A percentile compares a stretch with the other conserved stretches of the same genome.
Conservation (phyloP, 2,113 vertebrate species). For the Desmodus rotundus region DNA sequence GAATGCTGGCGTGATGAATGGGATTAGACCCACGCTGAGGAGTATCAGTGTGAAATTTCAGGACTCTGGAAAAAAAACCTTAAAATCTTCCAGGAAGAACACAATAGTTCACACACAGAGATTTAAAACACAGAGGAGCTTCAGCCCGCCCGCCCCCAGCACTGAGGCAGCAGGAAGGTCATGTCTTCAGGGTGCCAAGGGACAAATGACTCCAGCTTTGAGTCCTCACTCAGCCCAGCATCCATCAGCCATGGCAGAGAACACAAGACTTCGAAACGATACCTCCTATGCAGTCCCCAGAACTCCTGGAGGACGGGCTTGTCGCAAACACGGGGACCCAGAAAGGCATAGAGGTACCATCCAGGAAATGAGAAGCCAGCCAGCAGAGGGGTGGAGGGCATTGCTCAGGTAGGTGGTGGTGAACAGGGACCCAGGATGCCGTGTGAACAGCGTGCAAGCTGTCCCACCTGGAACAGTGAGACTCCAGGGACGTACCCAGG, state of each 20-base stretch:
- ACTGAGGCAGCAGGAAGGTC: fast-evolving
- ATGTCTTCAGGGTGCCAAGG: fast-evolving
- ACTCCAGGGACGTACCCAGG: neutral
- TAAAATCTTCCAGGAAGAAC: neutral
- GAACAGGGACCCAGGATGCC: neutral
- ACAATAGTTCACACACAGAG: neutral
- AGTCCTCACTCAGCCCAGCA: neutral
- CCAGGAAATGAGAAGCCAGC: neutral
- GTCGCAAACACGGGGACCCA: neutral
- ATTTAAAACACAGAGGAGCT: no score
- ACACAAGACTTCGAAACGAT: fast-evolving
- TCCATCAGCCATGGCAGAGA: fast-evolving
- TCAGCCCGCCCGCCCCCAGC: no score
- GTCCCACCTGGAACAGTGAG: neutral
- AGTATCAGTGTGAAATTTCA: neutral
- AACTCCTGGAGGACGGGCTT: neutral
- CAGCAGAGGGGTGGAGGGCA: neutral
- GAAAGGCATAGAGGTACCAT: neutral
- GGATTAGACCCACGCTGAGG: neutral
- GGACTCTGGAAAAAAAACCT: neutral
- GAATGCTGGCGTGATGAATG: neutral
- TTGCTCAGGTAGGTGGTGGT: neutral
- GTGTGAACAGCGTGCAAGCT: neutral
- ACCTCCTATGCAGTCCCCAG: neutral
- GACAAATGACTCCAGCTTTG: fast-evolving